Percentiles rank a stretch among this genome's conserved stretches.
phyloP scores from a whole-genome alignment of 2,888 invertebrate species.

The Therioaphis trifolii region DNA sequence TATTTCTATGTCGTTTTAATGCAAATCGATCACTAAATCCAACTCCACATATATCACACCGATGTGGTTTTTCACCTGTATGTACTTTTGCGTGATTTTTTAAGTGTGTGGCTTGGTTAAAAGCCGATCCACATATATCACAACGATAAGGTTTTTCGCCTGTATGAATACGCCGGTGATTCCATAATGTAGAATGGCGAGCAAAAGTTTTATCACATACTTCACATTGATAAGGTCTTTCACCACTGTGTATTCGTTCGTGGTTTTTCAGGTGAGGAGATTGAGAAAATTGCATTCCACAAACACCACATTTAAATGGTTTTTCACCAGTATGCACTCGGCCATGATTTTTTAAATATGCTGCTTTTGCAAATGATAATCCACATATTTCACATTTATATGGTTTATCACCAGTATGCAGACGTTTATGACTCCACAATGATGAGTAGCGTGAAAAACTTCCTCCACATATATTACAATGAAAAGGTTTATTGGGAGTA shows the following conservation, averaged over 20 bases:
- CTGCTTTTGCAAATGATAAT: conserved; percentile 87
- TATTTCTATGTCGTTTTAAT: conserved; percentile 84
- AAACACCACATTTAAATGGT: conserved; percentile 79
- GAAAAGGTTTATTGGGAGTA: conserved; percentile 81
- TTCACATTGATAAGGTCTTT: conserved; percentile 88
- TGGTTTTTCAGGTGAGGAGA: conserved; percentile 90
- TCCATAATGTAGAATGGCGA: conserved; percentile 88
- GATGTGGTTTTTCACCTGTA: conserved; percentile 84
- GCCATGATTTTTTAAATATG: conserved; percentile 89
- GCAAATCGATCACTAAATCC: conserved; percentile 90
- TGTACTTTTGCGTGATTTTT: conserved; percentile 89
- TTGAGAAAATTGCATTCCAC: conserved; percentile 91
- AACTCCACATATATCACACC: conserved; percentile 85
- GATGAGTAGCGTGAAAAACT: conserved; percentile 77
- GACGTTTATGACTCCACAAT: conserved; percentile 88
- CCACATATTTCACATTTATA: conserved; percentile 91
- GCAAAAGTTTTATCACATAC: conserved; percentile 90
- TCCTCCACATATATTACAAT: conserved; percentile 85
- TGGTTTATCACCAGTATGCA: conserved; percentile 86
- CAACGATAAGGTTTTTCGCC: conserved; percentile 86
- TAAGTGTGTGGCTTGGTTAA: conserved; percentile 88
- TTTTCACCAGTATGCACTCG: conserved; percentile 83
- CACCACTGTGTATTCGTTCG: conserved; percentile 88
- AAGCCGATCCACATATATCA: conserved; percentile 88
- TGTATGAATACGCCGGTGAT: conserved; percentile 87